Conservation (phyloP, 2,888 invertebrate species). For the Zygogramma bicolorata region DNA sequence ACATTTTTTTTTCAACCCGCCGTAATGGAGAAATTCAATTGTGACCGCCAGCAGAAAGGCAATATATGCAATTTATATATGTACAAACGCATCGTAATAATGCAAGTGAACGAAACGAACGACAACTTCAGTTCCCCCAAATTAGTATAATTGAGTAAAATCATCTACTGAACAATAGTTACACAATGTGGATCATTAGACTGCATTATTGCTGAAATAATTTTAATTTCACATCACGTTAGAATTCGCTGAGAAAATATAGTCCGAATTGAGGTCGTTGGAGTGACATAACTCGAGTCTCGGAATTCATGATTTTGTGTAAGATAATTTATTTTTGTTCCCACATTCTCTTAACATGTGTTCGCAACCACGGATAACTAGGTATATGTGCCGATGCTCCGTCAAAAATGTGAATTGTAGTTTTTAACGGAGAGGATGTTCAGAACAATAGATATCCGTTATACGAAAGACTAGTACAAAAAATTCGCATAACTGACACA, state of each 20-base stretch:
- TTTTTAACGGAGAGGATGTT: background rate
- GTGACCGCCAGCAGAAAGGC: background rate
- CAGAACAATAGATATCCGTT: background rate
- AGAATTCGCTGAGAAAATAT: background rate
- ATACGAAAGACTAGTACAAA: background rate
- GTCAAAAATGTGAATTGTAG: background rate
- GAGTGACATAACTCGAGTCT: background rate
- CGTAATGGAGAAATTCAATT: background rate
- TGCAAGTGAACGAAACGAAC: background rate
- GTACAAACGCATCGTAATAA: background rate
- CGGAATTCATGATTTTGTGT: background rate
- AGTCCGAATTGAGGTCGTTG: background rate
- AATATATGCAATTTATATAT: background rate
- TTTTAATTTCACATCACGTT: background rate
- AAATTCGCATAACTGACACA: background rate
- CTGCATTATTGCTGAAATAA: background rate
- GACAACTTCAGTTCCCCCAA: background rate
- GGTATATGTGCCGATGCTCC: background rate
- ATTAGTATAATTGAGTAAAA: background rate
- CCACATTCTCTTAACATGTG: background rate
- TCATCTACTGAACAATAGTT: background rate
- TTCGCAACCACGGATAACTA: background rate
- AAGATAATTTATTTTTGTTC: conserved; percentile 4
- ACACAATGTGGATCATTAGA: background rate
- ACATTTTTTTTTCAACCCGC: too few relatives aligned